phyloP scores from a whole-genome alignment of 1,140 invertebrate genomes.

The Palaemon carinicauda region DNA sequence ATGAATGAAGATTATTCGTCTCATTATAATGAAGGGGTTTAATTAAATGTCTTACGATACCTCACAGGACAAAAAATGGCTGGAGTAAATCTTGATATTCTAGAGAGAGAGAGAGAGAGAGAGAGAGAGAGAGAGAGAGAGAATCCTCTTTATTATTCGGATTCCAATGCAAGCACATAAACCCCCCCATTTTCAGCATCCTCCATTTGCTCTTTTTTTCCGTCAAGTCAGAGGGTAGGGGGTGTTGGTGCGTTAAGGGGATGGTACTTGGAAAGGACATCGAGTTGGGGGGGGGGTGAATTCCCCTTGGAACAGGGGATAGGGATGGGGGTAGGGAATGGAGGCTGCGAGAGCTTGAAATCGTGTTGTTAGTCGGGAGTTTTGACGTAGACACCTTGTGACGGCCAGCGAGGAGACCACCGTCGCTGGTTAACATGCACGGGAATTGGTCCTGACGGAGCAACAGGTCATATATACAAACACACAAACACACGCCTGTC shows the following conservation, averaged over 20 bases:
- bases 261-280: too few relatives aligned
- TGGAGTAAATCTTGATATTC: too few relatives aligned
- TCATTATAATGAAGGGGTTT: too few relatives aligned
- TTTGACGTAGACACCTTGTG: constrained; percentile 43
- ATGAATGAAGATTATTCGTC: too few relatives aligned
- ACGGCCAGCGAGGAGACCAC: constrained; percentile 35
- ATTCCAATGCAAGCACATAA: background rate
- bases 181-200: constrained; percentile 14
- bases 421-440: constrained; percentile 39
- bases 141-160: background rate
- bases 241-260: too few relatives aligned
- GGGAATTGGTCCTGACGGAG: constrained; percentile 46
- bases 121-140: too few relatives aligned
- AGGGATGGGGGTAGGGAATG: too few relatives aligned
- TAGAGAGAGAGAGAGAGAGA: too few relatives aligned
- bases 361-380: constrained; percentile 26
- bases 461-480: constrained; percentile 47
- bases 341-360: background rate
- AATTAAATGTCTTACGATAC: too few relatives aligned
- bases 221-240: background rate
- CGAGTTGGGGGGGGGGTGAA: too few relatives aligned
- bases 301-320: too few relatives aligned
- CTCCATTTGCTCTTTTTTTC: constrained; percentile 17
- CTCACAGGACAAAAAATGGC: too few relatives aligned
- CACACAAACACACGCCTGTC: background rate